These are phyloP conservation scores for Buphagus erythrorhynchus DNA, from an alignment of 2,797 vertebrate species.

Conservation along the genomic window DNA sequence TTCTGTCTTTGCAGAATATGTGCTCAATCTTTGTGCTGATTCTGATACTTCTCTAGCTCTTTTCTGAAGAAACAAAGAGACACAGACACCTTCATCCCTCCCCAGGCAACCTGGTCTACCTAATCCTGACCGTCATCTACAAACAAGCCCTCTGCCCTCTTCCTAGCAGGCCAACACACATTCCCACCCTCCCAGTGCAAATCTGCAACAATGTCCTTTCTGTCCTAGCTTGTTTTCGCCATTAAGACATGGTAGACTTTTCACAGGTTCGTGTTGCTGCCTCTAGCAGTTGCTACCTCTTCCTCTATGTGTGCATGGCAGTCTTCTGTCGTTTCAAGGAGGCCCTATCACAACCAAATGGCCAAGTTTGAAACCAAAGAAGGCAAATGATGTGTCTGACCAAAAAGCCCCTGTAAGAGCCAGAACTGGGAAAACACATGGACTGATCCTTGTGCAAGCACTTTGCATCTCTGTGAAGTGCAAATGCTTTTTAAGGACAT, in stretches of 20 bases:
- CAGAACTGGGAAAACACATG: neutral
- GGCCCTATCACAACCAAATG: neutral
- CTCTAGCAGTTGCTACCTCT: neutral
- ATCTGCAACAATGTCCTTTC: neutral
- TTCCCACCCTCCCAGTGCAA: neutral
- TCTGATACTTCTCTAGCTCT: neutral
- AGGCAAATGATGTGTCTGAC: neutral
- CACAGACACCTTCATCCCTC: neutral
- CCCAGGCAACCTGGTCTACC: neutral
- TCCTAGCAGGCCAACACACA: neutral
- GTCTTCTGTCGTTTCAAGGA: neutral
- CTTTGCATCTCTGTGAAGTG: neutral
- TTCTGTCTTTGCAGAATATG: neutral
- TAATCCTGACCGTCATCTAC: neutral
- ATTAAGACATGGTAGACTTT: neutral
- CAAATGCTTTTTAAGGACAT: neutral
- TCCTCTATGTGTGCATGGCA: neutral
- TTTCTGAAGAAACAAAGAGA: neutral
- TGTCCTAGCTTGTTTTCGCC: neutral
- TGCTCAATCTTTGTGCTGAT: neutral
- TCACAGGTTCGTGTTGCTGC: neutral
- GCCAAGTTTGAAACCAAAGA: neutral
- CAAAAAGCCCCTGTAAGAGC: neutral
- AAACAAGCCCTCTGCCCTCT: neutral
- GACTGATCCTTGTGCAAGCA: accelerated